Conservation (phyloP, 2,113 vertebrate species). For the Prietella phreatophila region DNA sequence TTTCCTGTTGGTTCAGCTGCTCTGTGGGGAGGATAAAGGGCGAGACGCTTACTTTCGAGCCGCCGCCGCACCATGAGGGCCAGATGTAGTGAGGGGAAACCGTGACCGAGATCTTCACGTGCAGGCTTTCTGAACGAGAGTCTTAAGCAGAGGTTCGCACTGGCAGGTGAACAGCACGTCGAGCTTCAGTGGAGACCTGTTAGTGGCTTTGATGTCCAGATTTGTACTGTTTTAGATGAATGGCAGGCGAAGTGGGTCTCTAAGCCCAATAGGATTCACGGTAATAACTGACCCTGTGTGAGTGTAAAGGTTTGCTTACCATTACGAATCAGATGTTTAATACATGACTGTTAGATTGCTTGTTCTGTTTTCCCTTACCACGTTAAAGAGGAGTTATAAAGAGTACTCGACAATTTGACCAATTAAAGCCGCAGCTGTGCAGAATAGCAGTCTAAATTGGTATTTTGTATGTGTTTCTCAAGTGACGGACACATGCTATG, state of each 20-base stretch:
- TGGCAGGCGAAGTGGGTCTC: background rate
- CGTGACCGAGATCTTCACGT: constrained; percentile 33
- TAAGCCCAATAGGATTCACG: background rate
- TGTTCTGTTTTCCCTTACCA: background rate
- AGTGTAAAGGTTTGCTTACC: background rate
- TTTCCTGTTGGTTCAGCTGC: constrained; percentile 74
- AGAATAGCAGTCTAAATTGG: background rate
- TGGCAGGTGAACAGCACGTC: constrained; percentile 60
- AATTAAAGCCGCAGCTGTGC: background rate
- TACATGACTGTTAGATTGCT: no score
- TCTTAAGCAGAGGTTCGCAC: constrained; percentile 61
- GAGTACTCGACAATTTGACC: background rate
- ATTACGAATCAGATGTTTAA: background rate
- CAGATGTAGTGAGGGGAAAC: constrained; percentile 57
- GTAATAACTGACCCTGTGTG: background rate
- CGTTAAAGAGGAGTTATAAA: background rate
- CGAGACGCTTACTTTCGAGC: constrained; percentile 57
- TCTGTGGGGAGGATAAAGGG: constrained; percentile 58
- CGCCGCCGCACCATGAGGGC: constrained; percentile 50
- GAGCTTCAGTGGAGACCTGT: constrained; percentile 49
- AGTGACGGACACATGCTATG: background rate
- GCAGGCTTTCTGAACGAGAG: constrained; percentile 58
- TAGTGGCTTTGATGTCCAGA: constrained; percentile 14
- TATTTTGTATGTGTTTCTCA: background rate
- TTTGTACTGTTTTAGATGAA: background rate